Conservation (phyloP, 2,113 vertebrate species). For the Thalassarche chlororhynchos region DNA sequence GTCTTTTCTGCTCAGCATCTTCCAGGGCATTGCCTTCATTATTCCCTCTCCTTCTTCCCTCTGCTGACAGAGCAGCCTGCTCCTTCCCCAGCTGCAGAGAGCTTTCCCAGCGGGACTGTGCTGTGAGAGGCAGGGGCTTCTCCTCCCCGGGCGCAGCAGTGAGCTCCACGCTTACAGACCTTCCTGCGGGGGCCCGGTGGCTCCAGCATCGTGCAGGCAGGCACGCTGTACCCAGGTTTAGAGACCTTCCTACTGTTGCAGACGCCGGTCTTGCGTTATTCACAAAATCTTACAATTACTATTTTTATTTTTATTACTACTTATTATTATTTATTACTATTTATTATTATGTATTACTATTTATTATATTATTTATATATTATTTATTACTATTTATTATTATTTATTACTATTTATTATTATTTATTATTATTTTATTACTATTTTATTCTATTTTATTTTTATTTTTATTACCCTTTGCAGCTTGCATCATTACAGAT, state of each 20-base stretch:
- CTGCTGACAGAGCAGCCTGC: background rate
- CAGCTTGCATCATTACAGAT: background rate
- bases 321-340: no score
- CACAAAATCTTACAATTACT: background rate
- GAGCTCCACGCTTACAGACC: background rate
- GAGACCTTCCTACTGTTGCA: background rate
- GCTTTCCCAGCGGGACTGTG: background rate
- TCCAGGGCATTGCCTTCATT: background rate
- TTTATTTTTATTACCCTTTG: background rate
- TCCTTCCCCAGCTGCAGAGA: background rate
- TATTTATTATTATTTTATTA: background rate
- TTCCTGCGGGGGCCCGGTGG: fast-evolving
- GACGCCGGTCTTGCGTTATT: background rate
- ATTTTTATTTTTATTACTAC: background rate
- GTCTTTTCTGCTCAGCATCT: background rate
- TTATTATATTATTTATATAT: no score
- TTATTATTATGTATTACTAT: no score
- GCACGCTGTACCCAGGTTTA: fast-evolving
- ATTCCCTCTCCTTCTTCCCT: background rate
- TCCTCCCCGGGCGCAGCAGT: fast-evolving
- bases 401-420: background rate
- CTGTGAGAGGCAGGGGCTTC: background rate
- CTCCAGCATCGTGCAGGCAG: fast-evolving
- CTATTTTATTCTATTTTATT: background rate
- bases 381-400: background rate